A percentile compares a stretch with the other conserved stretches of the same genome.
Evolutionary conservation across 2,797 vertebrate species (phyloP).

Genomic region (Pterois miles): DNA sequence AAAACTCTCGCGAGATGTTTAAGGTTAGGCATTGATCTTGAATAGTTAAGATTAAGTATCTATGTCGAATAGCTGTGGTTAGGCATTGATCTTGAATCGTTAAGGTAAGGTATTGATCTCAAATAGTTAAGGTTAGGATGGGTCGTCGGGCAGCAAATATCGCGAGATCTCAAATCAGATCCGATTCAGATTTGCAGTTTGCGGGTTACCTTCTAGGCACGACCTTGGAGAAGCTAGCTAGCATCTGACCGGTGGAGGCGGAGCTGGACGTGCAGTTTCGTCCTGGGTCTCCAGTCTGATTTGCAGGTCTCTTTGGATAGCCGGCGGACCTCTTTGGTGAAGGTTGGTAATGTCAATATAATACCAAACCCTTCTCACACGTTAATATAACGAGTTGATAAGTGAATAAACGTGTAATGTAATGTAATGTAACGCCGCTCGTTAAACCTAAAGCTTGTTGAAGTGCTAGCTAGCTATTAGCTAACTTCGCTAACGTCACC

Average conservation of each 20-base stretch:
- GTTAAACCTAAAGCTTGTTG: slow-evolving; percentile 1
- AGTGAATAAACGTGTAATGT: rapidly evolving
- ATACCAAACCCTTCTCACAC: neutral
- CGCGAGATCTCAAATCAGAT: too few species aligned
- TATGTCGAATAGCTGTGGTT: too few species aligned
- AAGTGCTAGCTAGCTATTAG: slow-evolving; percentile 46
- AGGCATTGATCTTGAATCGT: too few species aligned
- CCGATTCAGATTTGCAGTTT: too few species aligned
- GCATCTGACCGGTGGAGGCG: slow-evolving; percentile 24
- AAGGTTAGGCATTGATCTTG: too few species aligned
- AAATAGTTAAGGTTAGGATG: too few species aligned
- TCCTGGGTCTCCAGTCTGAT: neutral
- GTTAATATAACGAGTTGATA: rapidly evolving
- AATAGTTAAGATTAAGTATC: too few species aligned
- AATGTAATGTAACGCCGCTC: neutral
- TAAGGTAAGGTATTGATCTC: too few species aligned
- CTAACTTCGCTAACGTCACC: slow-evolving; percentile 20
- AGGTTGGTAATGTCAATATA: slow-evolving; percentile 30
- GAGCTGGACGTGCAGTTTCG: neutral
- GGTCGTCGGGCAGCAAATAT: too few species aligned
- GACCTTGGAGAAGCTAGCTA: too few species aligned
- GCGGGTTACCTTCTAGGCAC: too few species aligned
- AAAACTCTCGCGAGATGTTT: too few species aligned
- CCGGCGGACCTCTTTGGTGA: neutral
- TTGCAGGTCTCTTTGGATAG: neutral